phyloP scores from a whole-genome alignment of 2,797 vertebrate genomes.

The Taeniopygia guttata region DNA sequence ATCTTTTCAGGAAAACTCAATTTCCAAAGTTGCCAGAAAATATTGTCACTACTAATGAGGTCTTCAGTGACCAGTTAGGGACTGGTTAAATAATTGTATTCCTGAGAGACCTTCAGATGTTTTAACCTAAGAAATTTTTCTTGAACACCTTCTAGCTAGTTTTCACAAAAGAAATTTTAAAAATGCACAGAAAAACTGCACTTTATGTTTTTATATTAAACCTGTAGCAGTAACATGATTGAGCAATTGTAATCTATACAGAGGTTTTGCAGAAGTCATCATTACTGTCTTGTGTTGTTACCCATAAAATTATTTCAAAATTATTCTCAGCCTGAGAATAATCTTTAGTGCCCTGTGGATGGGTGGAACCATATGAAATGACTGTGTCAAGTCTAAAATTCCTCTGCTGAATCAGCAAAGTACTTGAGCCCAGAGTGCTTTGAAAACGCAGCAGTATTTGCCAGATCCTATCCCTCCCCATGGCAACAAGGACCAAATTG shows the following conservation, averaged over 20 bases:
- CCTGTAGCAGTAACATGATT: not conserved
- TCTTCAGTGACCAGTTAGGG: not conserved
- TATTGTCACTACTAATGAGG: not conserved
- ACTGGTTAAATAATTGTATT: not conserved
- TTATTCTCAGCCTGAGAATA: not conserved
- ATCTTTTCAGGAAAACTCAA: not conserved
- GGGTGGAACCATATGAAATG: not conserved
- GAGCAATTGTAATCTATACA: not conserved
- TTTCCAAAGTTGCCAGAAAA: not conserved
- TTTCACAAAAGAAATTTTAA: not conserved
- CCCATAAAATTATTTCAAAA: not conserved
- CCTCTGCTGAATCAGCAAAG: constrained; percentile 1
- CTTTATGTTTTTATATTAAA: not conserved
- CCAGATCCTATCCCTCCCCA: not conserved
- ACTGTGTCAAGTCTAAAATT: not conserved
- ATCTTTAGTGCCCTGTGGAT: not conserved
- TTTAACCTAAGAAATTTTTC: not conserved
- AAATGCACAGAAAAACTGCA: not conserved
- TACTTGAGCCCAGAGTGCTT: not conserved
- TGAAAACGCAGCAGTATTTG: not conserved
- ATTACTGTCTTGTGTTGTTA: not conserved
- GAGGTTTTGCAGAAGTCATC: not conserved
- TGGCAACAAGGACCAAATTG: not conserved
- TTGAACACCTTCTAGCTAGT: not conserved
- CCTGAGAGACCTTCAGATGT: not conserved